Conservation (phyloP, 1,140 invertebrate species). For the Vanessa tameamea region DNA sequence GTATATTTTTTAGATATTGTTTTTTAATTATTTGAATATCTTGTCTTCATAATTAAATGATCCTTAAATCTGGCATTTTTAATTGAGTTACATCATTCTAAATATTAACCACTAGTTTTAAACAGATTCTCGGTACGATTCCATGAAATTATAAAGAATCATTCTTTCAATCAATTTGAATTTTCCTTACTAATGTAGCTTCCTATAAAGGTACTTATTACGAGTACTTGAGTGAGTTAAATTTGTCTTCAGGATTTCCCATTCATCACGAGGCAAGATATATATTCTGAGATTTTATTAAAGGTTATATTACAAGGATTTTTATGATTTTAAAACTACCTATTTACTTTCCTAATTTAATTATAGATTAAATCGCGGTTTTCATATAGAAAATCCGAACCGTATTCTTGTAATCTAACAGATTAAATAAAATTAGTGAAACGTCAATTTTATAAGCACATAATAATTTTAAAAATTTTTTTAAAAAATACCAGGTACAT, state of each 20-base stretch:
- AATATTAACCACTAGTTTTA: background rate
- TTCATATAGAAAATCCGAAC: too few relatives aligned
- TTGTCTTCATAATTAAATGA: background rate
- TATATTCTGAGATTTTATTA: background rate
- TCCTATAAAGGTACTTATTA: background rate
- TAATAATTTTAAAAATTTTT: too few relatives aligned
- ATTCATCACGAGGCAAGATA: background rate
- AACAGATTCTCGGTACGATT: background rate
- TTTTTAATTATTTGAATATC: constrained; percentile 24
- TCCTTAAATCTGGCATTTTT: background rate
- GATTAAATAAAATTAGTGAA: too few relatives aligned
- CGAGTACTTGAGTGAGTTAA: background rate
- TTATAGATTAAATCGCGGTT: too few relatives aligned
- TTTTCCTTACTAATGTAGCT: background rate
- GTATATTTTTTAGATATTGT: constrained; percentile 21
- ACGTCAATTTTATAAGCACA: too few relatives aligned
- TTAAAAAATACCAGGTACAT: too few relatives aligned
- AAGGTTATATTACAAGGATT: background rate
- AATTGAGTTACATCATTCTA: background rate
- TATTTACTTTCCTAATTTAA: too few relatives aligned
- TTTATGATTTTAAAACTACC: too few relatives aligned
- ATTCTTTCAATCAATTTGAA: background rate
- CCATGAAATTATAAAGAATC: background rate
- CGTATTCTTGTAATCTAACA: too few relatives aligned
- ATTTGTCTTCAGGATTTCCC: background rate